phyloP scores from a whole-genome alignment of 2,113 vertebrate species.

The Mellivora capensis region DNA sequence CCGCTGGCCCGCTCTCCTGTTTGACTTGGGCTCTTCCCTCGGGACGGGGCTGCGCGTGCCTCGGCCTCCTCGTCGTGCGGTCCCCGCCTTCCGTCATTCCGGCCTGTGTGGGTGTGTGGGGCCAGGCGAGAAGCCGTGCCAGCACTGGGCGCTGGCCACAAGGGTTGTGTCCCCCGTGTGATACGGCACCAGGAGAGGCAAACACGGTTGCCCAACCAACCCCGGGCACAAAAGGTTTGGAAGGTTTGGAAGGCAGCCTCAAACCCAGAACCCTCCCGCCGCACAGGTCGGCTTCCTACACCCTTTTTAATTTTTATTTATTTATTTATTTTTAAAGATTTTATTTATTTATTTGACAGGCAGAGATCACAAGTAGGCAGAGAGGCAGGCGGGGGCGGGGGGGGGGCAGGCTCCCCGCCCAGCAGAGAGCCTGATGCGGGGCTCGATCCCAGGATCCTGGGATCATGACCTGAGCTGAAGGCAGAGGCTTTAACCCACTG shows the following conservation, averaged over 20 bases:
- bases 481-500: too few relatives aligned
- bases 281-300: not conserved
- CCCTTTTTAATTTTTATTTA: not conserved
- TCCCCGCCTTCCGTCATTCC: not conserved
- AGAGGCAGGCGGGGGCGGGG: too few relatives aligned
- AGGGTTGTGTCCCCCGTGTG: not conserved
- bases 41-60: not conserved
- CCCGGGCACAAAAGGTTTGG: not conserved
- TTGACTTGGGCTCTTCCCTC: constrained; percentile 45
- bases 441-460: too few relatives aligned
- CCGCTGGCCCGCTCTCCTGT: not conserved
- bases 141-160: not conserved
- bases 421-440: too few relatives aligned
- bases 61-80: not conserved
- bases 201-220: not conserved
- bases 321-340: too few relatives aligned
- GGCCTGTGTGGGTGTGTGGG: not conserved
- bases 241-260: not conserved
- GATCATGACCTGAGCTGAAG: too few relatives aligned
- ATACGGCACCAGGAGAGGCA: not conserved
- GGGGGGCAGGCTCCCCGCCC: too few relatives aligned
- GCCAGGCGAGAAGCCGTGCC: not conserved
- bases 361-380: too few relatives aligned
- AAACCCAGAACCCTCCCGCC: not conserved
- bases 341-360: too few relatives aligned